These are phyloP conservation scores for Cryptoblepharus egeriae DNA, from an alignment of 2,797 vertebrate genomes.

Conservation along the genomic window DNA sequence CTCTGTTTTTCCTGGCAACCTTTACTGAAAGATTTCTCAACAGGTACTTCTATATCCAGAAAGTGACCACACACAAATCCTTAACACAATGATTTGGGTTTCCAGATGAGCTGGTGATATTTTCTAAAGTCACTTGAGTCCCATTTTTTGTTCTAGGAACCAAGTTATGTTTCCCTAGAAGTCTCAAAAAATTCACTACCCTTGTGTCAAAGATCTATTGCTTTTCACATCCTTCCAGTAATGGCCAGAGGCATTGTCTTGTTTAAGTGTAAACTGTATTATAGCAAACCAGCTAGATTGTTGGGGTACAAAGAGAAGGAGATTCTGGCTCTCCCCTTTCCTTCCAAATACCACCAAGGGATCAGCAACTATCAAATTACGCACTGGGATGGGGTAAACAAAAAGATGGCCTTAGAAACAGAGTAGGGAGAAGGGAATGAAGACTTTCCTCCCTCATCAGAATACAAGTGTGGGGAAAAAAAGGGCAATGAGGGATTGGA, in stretches of 20 bases:
- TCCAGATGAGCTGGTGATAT: not conserved
- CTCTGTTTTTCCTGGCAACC: not conserved
- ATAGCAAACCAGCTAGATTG: not conserved
- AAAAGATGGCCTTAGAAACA: too few species aligned
- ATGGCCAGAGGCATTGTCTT: not conserved
- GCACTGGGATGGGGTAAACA: too few species aligned
- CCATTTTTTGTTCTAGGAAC: not conserved
- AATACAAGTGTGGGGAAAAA: not conserved
- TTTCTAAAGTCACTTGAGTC: not conserved
- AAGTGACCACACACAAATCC: not conserved
- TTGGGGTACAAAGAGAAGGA: too few species aligned
- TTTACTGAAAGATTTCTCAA: not conserved
- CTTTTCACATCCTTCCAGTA: not conserved
- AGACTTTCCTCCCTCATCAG: too few species aligned
- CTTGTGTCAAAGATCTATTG: fast-evolving
- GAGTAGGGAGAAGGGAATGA: not conserved
- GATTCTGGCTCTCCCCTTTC: not conserved
- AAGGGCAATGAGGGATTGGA: not conserved
- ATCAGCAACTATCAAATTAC: too few species aligned
- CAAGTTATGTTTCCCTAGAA: not conserved
- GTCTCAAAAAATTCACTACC: not conserved
- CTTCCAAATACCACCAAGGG: not conserved
- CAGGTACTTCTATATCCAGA: not conserved
- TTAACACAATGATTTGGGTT: not conserved
- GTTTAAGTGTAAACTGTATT: not conserved